Conservation (phyloP, 2,797 vertebrate genomes). For the Pangasius larnaudii region DNA sequence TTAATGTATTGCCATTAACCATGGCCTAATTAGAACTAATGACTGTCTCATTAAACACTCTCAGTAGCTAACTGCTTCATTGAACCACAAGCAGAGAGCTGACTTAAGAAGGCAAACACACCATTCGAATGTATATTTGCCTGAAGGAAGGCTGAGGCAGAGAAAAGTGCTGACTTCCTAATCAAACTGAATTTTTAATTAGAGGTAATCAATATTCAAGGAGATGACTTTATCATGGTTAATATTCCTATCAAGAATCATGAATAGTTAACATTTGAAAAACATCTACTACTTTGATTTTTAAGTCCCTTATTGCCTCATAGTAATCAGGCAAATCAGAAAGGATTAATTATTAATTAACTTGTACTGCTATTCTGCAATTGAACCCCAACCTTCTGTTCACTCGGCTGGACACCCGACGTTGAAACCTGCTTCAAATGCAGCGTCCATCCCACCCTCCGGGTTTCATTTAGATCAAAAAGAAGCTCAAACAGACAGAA, state of each 20-base stretch:
- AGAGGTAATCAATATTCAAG: slow-evolving; percentile 95
- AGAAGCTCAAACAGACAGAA: slow-evolving; percentile 69
- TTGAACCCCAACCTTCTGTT: slow-evolving; percentile 63
- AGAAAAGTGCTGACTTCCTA: slow-evolving; percentile 63
- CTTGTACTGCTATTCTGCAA: slow-evolving; percentile 64
- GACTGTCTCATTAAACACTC: slow-evolving; percentile 82
- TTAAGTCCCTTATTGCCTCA: slow-evolving; percentile 79
- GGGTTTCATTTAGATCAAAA: slow-evolving; percentile 77
- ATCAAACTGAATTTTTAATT: slow-evolving; percentile 93
- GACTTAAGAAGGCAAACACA: slow-evolving; percentile 41
- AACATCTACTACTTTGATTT: slow-evolving; percentile 75
- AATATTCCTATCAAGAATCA: slow-evolving; percentile 90
- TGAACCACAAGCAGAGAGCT: slow-evolving; percentile 63
- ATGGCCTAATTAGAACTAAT: slow-evolving; percentile 92
- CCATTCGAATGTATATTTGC: slow-evolving; percentile 50
- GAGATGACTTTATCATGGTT: slow-evolving; percentile 76
- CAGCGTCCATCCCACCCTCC: slow-evolving; percentile 65
- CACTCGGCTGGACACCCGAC: slow-evolving; percentile 63
- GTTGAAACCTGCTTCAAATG: slow-evolving; percentile 68
- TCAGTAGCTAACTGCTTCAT: slow-evolving; percentile 81
- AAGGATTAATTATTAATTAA: slow-evolving; percentile 90
- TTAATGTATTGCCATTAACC: slow-evolving; percentile 87
- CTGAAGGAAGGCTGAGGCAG: slow-evolving; percentile 62
- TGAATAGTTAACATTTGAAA: slow-evolving; percentile 89
- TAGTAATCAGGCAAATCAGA: slow-evolving; percentile 95